phyloP scores from a whole-genome alignment of 2,797 vertebrate genomes.

The Hipposideros larvatus region DNA sequence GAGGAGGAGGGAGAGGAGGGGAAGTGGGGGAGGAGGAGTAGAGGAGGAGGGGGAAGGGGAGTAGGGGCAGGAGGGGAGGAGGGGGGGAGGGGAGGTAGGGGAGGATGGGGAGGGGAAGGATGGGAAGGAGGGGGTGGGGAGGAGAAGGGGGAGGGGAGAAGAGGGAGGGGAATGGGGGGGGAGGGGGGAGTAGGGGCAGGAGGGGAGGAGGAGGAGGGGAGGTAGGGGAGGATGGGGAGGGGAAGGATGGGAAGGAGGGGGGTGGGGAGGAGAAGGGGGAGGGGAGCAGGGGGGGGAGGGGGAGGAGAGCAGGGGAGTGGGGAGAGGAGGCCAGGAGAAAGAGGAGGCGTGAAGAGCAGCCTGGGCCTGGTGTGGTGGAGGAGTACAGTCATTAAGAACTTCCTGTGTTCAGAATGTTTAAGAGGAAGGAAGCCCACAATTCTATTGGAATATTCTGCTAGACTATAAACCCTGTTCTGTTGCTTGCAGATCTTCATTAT shows the following conservation, averaged over 20 bases:
- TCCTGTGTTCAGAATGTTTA: neutral
- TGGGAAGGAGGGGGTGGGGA: too few relatives aligned
- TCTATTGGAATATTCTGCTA: neutral
- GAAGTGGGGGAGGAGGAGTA: too few relatives aligned
- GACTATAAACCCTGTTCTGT: neutral
- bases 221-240: too few relatives aligned
- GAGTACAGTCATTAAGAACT: neutral
- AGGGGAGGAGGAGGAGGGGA: neutral
- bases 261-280: accelerated
- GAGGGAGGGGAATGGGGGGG: neutral
- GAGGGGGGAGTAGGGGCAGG: too few relatives aligned
- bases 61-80: neutral
- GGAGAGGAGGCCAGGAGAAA: too few relatives aligned
- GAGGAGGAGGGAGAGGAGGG: too few relatives aligned
- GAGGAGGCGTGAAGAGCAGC: neutral
- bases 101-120: too few relatives aligned
- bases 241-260: too few relatives aligned
- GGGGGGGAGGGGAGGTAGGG: neutral
- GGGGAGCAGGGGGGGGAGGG: neutral
- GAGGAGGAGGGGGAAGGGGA: neutral
- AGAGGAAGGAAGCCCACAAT: neutral
- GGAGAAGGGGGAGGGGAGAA: neutral
- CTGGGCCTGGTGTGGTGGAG: neutral
- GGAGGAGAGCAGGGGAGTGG: accelerated
- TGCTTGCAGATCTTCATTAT: neutral